Base-by-base conservation (phyloP, 2,797 vertebrate genomes). In the Falco cherrug region DNA sequence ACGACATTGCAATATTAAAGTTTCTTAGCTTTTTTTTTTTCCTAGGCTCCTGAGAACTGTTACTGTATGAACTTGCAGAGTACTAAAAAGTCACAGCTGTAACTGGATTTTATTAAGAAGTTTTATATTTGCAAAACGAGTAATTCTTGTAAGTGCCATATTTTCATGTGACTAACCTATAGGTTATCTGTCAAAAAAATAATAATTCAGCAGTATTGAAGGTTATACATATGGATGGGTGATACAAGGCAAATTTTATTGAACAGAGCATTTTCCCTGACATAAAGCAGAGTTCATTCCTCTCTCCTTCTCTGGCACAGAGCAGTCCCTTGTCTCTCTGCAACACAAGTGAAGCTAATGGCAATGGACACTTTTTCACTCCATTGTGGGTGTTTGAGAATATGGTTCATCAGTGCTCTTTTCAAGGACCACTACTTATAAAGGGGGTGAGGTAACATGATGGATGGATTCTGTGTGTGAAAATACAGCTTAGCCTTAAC, bases 111-210 rank as follows among this genome's bases (percentile, higher is more conserved):
- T 89, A 89, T 82, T 61, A 92, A 79, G 57, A 47, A 60, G 39
- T 59, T 84, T 91, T 59, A 61, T 71, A 50, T 88, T 94, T 94
- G 33, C 21, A 91, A 91, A 95, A 81, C 41, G n/a, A 93, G 24
- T 57, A 68, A 71, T 81, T 70, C 41, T 61, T 75, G 12, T 71
- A 75, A 65, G 37, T 61, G 31, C 5, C 47, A 21, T 57, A 73
- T 89, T 92, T 86, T 64, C 51, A 65, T 47, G 41, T 75, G 41
- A 75, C n/a, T 84, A 89, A 81, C n/a, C 15, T 84, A 68, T 20
- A 89, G 48, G 61, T 89, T 81, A 87, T 73, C 57, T 57, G 61
- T 78, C 13, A 50, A 91, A 91, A 92, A 92, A 77, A 37, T 35
- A 0, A 10, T 39, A 48, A 57, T 50, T 75, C 5, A 1, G 4